Conservation (phyloP, 2,888 invertebrate species). For the Tyria jacobaeae region DNA sequence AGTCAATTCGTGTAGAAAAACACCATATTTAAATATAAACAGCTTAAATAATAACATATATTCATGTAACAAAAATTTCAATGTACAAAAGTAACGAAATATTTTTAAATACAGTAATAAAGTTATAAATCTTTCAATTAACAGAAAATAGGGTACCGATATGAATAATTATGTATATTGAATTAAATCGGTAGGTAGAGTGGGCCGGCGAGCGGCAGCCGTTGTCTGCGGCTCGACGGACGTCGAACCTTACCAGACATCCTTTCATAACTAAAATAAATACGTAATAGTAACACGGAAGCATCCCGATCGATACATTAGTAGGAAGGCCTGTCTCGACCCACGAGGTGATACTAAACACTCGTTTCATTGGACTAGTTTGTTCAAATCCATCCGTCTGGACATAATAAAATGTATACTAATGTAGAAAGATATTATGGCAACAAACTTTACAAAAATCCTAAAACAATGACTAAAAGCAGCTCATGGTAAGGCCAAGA, state of each 20-base stretch:
- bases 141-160: conserved; percentile 76
- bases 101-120: conserved; percentile 79
- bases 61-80: conserved; percentile 83
- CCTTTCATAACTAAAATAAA: conserved; percentile 71
- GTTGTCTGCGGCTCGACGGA: conserved; percentile 47
- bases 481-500: conserved; percentile 78
- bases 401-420: conserved; percentile 83
- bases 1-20: conserved; percentile 81
- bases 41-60: conserved; percentile 84
- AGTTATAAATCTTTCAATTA: conserved; percentile 78
- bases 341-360: conserved; percentile 64
- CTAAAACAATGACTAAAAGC: conserved; percentile 87
- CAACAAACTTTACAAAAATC: conserved; percentile 87
- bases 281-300: conserved; percentile 70
- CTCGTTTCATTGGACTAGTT: conserved; percentile 83
- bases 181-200: conserved; percentile 49
- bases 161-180: conserved; percentile 62
- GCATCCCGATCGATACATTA: conserved; percentile 61
- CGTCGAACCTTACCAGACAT: conserved; percentile 50
- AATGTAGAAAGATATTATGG: conserved; percentile 86
- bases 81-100: conserved; percentile 85
- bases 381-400: conserved; percentile 84
- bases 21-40: conserved; percentile 82
- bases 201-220: conserved; percentile 40
- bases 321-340: conserved; percentile 62